Base-by-base conservation (phyloP, 2,888 invertebrate genomes). In the Aricia artaxerxes region DNA sequence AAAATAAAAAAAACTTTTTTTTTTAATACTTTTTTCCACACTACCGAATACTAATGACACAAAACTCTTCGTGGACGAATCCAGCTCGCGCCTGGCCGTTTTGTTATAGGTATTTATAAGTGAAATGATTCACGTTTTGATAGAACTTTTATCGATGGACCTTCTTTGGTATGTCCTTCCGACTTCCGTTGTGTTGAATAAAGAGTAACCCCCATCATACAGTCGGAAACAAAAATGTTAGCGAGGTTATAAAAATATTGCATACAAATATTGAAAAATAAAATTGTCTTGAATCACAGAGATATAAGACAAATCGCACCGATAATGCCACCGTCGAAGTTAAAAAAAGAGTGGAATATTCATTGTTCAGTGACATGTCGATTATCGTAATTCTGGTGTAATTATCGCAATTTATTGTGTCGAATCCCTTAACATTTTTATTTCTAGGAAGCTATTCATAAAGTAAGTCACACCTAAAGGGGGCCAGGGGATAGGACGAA, bases 81-180 rank as follows among this genome's bases (percentile, higher is more conserved):
- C 49, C 57, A 57, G 4, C 16, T 57, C 16, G 16, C 57, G 4
- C 1, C 16, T 24, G 9, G n/a, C 61, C 4, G 24, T 69, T 31
- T 69, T 69, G 35, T 35, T 35, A 38, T 1, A 24, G 24, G 24
- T 24, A 69, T 38, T 35, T 49, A 35, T 35, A 76, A 76, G 35
- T 76, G 76, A 76, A 76, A 57, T 57, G 57, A 57, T 76, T 57
- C 76, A 57, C 76, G 76, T 53, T 3, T 53, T 44, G 73, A 73
- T 73, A 73, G 73, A 40, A n/a, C 40, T 44, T 57, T 76, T 76
- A 76, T 76, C 31, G 31, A 31, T 75, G 49, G 49, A 75, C 53
- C 76, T 31, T 76, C 49, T 53, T 53, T 31, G 31, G 76, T 53
- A 35, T 53, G 49, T 76, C 76, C 76, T 76, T 76, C 76, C 49